A percentile compares a stretch with the other conserved stretches of the same genome.
Evolutionary conservation across 2,797 vertebrate species (phyloP).

Genomic region (Dicrostonyx torquatus): DNA sequence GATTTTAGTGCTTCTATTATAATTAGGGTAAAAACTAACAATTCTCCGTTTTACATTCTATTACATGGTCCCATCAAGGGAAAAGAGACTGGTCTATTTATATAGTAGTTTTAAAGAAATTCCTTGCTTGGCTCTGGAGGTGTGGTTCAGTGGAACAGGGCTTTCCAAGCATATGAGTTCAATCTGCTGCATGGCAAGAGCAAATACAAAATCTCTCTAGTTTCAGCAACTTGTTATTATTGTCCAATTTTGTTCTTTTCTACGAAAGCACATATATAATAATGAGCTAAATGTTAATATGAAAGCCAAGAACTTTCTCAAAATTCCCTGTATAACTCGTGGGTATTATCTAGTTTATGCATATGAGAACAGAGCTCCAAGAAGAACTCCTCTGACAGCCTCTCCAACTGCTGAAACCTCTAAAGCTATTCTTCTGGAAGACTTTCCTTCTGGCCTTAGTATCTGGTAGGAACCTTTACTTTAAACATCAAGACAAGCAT

Average conservation of each 20-base stretch:
- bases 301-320: background rate
- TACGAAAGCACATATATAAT: background rate
- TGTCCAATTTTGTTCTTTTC: background rate
- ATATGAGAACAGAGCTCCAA: background rate
- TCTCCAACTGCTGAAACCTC: slow-evolving; percentile 11
- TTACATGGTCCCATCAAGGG: background rate
- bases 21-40: background rate
- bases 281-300: background rate
- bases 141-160: too few species aligned
- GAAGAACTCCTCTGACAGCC: background rate
- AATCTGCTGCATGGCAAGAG: background rate
- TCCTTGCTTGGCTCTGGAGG: background rate
- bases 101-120: background rate
- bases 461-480: background rate
- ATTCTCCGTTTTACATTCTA: slow-evolving; percentile 4
- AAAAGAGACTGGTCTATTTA: background rate
- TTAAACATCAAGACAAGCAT: background rate
- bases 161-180: background rate
- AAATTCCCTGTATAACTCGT: slow-evolving; percentile 3
- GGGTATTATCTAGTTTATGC: background rate
- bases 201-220: background rate
- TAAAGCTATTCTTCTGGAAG: slow-evolving; percentile 24
- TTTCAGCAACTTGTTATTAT: background rate
- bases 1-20: background rate
- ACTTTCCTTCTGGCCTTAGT: background rate